Evolutionary conservation across 1,140 invertebrate species (phyloP).

Genomic region (Branchinecta lindahli): DNA sequence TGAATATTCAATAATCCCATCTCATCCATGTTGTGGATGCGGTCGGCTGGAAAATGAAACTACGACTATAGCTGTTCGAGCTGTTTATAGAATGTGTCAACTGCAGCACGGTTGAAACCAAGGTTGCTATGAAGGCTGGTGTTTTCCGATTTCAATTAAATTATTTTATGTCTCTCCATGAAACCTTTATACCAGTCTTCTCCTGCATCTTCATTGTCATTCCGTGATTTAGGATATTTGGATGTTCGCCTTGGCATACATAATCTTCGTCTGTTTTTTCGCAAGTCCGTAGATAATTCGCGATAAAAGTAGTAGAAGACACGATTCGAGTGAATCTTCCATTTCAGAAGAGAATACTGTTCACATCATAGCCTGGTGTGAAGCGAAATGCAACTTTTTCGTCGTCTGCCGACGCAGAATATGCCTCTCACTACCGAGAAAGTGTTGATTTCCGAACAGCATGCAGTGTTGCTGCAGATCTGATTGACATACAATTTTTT

Average conservation of each 20-base stretch:
- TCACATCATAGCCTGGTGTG: slow-evolving; percentile 5
- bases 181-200: slow-evolving; percentile 8
- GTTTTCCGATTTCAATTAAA: slow-evolving; percentile 1
- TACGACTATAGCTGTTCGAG: slow-evolving; percentile 1
- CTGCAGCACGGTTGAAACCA: slow-evolving; percentile 7
- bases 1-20: slow-evolving; percentile 5
- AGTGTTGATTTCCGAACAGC: slow-evolving; percentile 8
- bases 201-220: slow-evolving; percentile 1
- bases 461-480: slow-evolving; percentile 4
- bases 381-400: slow-evolving; percentile 8
- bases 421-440: slow-evolving; percentile 1
- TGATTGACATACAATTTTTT: neutral
- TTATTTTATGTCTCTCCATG: slow-evolving; percentile 2
- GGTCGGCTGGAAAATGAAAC: slow-evolving; percentile 7
- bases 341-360: slow-evolving; percentile 6
- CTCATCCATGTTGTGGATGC: slow-evolving; percentile 7
- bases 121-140: slow-evolving; percentile 4
- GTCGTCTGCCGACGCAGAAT: slow-evolving; percentile 4
- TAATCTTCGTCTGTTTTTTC: neutral
- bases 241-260: neutral
- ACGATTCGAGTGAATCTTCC: slow-evolving; percentile 5
- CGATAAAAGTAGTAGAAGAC: slow-evolving; percentile 5
- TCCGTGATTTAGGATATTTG: neutral
- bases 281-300: slow-evolving; percentile 1
- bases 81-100: slow-evolving; percentile 6